Percentiles rank a stretch among this genome's conserved stretches.
Evolutionary conservation across 1,140 invertebrate genomes (phyloP).

Genomic region (Sesamia nonagrioides): DNA sequence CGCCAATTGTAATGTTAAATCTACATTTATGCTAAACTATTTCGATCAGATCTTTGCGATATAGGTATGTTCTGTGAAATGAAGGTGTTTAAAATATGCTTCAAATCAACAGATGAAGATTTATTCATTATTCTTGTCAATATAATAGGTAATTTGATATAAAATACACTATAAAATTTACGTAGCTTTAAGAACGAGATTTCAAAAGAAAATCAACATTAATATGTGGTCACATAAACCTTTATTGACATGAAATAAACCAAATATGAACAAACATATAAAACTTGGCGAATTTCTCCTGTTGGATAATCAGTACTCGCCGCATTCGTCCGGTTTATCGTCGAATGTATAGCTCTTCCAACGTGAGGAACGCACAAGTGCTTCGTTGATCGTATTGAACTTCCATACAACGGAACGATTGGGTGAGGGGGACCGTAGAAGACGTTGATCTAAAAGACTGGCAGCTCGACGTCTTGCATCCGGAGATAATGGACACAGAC

Average conservation of each 20-base stretch:
- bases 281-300: neutral
- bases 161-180: neutral
- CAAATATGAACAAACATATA: conserved; percentile 19
- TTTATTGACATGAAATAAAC: conserved; percentile 29
- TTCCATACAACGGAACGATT: conserved; percentile 69
- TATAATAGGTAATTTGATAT: neutral
- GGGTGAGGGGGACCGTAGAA: conserved; percentile 63
- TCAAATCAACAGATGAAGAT: conserved; percentile 24
- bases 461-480: conserved; percentile 65
- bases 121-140: neutral
- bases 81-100: conserved; percentile 62
- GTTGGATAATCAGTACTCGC: conserved; percentile 41
- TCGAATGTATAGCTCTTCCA: conserved; percentile 74
- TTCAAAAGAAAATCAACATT: neutral
- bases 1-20: conserved; percentile 78
- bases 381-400: conserved; percentile 80
- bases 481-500: conserved; percentile 69
- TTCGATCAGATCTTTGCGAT: conserved; percentile 80
- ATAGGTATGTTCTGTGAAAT: conserved; percentile 67
- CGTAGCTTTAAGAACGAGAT: neutral
- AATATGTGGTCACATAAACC: conserved; percentile 5
- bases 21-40: conserved; percentile 86
- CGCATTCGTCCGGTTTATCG: conserved; percentile 58
- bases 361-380: conserved; percentile 69
- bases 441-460: conserved; percentile 69